These are phyloP conservation scores for Hetaerina titia DNA, from an alignment of 2,888 invertebrate species.

Conservation along the genomic window DNA sequence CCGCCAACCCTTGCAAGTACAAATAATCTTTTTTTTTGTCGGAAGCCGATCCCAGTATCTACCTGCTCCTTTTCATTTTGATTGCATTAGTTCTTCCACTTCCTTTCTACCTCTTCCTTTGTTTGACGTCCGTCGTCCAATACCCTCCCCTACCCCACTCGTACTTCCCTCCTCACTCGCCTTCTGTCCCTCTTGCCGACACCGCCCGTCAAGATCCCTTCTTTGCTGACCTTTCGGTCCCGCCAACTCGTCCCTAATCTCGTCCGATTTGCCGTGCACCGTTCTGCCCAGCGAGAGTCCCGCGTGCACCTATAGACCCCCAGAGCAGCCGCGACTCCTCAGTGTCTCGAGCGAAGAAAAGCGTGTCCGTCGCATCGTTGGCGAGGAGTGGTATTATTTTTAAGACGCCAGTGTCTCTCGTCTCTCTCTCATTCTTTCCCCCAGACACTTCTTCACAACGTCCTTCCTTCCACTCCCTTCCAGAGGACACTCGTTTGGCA, in stretches of 20 bases:
- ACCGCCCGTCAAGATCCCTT: neutral
- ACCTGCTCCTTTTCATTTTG: neutral
- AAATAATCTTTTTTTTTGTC: neutral
- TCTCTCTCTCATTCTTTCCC: neutral
- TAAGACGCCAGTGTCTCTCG: slow-evolving; percentile 14
- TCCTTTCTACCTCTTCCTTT: neutral
- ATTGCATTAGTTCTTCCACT: neutral
- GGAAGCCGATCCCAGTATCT: neutral
- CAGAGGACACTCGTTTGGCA: slow-evolving; percentile 36
- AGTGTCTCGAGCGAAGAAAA: slow-evolving; percentile 12
- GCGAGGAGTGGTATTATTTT: slow-evolving; percentile 41
- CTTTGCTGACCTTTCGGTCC: neutral
- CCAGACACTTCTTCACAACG: neutral
- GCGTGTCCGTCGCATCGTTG: neutral
- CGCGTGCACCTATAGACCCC: neutral
- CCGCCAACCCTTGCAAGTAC: neutral
- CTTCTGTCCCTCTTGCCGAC: no score
- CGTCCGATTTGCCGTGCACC: neutral
- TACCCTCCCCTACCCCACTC: neutral
- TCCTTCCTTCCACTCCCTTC: neutral
- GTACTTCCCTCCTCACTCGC: no score
- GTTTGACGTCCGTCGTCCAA: neutral
- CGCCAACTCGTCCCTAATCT: neutral
- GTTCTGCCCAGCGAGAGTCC: neutral
- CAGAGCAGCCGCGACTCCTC: neutral